A percentile compares a stretch with the other conserved stretches of the same genome.
Conservation (phyloP, 2,797 vertebrate genomes). For the Pangasius mekongensis region DNA sequence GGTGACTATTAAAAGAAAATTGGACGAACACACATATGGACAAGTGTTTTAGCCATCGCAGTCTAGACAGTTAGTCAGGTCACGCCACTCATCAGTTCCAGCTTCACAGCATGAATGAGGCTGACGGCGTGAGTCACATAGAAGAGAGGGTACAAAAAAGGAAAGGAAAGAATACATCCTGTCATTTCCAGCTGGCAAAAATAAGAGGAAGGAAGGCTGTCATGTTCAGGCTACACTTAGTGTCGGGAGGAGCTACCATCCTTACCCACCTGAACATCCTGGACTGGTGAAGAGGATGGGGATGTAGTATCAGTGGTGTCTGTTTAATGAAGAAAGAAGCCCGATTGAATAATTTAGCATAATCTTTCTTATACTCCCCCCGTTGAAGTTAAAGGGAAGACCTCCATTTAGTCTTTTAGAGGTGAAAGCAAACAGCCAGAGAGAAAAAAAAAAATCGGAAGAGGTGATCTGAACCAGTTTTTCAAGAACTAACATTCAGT, state of each 20-base stretch:
- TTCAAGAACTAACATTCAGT: background rate
- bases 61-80: conserved; percentile 46
- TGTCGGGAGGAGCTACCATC: conserved; percentile 14
- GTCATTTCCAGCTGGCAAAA: conserved; percentile 44
- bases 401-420: conserved; percentile 36
- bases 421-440: background rate
- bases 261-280: conserved; percentile 38
- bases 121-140: conserved; percentile 39
- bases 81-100: conserved; percentile 32
- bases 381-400: conserved; percentile 12
- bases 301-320: background rate
- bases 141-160: conserved; percentile 25
- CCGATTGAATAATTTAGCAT: conserved; percentile 44
- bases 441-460: background rate
- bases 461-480: background rate
- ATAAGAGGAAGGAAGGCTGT: conserved; percentile 47
- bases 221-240: conserved; percentile 31
- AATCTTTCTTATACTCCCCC: conserved; percentile 5
- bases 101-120: conserved; percentile 30
- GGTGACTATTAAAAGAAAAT: conserved; percentile 24
- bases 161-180: conserved; percentile 51
- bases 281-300: background rate
- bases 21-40: background rate
- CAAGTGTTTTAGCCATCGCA: conserved; percentile 30
- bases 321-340: conserved; percentile 21